These are phyloP conservation scores for Cossypha heuglini DNA, from an alignment of 2,797 vertebrate species.

Conservation along the genomic window DNA sequence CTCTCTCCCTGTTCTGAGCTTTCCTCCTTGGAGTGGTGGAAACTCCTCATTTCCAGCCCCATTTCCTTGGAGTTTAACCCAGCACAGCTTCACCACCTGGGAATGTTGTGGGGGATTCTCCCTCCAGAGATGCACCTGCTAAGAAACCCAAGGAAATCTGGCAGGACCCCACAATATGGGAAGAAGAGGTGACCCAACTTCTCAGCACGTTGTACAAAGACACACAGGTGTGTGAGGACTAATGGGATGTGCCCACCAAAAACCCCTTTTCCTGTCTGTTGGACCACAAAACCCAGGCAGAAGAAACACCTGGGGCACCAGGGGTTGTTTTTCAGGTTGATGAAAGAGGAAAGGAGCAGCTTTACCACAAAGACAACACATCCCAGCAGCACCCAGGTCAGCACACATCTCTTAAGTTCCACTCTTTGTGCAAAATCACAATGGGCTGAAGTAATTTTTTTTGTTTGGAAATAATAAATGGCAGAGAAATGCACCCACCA, in stretches of 20 bases:
- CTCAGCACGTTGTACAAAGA: neutral
- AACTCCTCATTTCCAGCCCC: neutral
- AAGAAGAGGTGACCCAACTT: constrained; percentile 34
- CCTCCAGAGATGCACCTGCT: neutral
- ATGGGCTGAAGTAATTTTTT: neutral
- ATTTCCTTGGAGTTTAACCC: neutral
- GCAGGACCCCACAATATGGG: neutral
- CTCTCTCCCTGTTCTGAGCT: neutral
- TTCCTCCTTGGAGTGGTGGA: neutral
- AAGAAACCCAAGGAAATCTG: neutral
- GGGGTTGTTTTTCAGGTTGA: neutral
- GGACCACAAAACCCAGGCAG: constrained; percentile 52
- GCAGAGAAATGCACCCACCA: neutral
- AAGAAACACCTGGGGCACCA: constrained; percentile 46
- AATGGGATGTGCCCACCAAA: neutral
- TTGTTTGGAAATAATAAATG: neutral
- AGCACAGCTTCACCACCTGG: neutral
- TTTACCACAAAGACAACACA: accelerated
- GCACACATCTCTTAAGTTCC: too few species aligned
- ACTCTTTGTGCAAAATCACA: neutral
- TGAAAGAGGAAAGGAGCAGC: neutral
- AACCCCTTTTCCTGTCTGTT: constrained; percentile 68
- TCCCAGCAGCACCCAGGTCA: neutral
- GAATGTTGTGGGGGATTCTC: accelerated
- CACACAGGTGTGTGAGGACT: neutral